Percentiles rank a stretch among this genome's conserved stretches.
Evolutionary conservation across 2,113 vertebrate genomes (phyloP).

Genomic region (Redunca redunca): DNA sequence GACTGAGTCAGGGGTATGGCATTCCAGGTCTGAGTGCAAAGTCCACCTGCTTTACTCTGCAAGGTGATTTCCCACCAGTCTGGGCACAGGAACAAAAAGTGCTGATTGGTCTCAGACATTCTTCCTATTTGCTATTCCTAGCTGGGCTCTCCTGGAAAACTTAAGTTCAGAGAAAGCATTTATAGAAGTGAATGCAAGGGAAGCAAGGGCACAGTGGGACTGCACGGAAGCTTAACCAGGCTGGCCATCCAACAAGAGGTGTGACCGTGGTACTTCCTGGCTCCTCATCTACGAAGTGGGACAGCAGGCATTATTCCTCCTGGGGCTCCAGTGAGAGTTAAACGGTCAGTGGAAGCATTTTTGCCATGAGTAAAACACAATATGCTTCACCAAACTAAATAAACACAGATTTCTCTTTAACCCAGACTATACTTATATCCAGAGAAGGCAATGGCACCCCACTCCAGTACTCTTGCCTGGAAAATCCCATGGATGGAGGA

Average conservation of each 20-base stretch:
- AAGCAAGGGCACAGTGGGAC: neutral
- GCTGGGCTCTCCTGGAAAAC: neutral
- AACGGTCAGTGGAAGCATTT: too few species aligned
- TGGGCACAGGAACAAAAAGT: neutral
- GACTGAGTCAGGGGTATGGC: neutral
- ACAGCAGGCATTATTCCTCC: neutral
- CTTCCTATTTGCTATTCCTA: too few species aligned
- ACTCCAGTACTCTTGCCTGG: too few species aligned
- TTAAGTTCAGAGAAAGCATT: neutral
- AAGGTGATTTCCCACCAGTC: neutral
- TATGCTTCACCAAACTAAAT: neutral
- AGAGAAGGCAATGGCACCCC: neutral
- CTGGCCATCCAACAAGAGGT: rapidly evolving
- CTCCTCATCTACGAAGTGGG: neutral
- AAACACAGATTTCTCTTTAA: neutral
- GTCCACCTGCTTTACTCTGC: neutral
- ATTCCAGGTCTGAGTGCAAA: neutral
- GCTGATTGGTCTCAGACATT: neutral
- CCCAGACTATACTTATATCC: neutral
- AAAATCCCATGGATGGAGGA: too few species aligned
- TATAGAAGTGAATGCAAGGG: neutral
- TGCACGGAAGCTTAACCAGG: rapidly evolving
- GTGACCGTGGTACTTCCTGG: neutral
- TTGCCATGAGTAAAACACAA: neutral
- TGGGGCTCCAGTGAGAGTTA: rapidly evolving